Base-by-base conservation (phyloP, 2,888 invertebrate species). In the Vannuccia rotundouncinata region DNA sequence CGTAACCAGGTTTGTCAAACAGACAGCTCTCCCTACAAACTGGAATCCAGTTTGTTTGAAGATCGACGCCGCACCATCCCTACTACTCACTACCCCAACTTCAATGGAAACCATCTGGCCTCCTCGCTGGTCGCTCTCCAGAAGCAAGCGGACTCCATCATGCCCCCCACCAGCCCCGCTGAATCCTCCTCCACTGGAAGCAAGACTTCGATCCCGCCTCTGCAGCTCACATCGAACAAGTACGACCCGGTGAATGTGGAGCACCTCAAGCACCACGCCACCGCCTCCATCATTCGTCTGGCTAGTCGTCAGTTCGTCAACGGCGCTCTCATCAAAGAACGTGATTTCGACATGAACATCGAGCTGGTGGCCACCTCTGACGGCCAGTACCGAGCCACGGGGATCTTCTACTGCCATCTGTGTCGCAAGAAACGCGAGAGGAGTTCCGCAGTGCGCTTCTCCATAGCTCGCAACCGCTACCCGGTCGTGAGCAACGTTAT, bases 401-500 rank as follows among this genome's bases (percentile, higher is more conserved):
- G 80, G 1, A 80, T 80, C 22, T 80, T 66, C 28, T 60, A 81
- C 59, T 80, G 80, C 31, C 79, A 80, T 31, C 60, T 80, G 29
- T 80, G 80, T 30, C 60, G 66, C 17, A 25, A 66, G 73, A 80
- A 80, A 29, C 80, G 80, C 2, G 80, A 81, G 22, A 13, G 80
- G 22, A 59, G 59, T 10, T 59, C 80, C 22, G 81, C 80, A 0
- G 80, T 80, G 45, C 80, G 80, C 29, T 80, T 80, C 29, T 80
- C 80, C 5, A 80, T 80, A 28, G 80, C 80, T 22, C 59, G 74
- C 13, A 80, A 80, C 60, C 45, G 80, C 2, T 80, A 80, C 29
- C 80, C 80, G 13, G 80, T 80, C 10, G 77, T 80, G 59, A 80
- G 80, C 45, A 80, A 80, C 31, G 77, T 80, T n/a, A 79, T 80